Percentiles rank a stretch among this genome's conserved stretches.
Conservation (phyloP, 2,888 invertebrate species). For the Watsonalla cultraria region DNA sequence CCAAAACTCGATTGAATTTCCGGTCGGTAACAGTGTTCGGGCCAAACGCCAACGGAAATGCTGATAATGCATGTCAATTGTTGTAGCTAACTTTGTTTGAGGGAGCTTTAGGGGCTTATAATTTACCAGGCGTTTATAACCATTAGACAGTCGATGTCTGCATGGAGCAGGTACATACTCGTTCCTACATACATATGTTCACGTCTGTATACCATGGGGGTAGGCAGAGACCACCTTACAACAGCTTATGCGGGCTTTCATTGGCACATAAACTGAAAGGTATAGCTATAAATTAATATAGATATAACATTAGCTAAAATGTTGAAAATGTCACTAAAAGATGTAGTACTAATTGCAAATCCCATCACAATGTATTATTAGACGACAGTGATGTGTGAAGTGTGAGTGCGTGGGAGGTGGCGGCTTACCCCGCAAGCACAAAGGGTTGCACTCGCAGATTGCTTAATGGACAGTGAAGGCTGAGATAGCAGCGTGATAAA, state of each 20-base stretch:
- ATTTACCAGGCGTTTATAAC: neutral
- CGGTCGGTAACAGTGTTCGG: slow-evolving; percentile 63
- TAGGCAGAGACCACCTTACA: no score
- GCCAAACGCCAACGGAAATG: slow-evolving; percentile 63
- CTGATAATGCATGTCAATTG: slow-evolving; percentile 76
- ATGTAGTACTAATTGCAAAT: neutral
- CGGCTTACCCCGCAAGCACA: slow-evolving; percentile 25
- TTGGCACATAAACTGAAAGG: no score
- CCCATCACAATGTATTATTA: neutral
- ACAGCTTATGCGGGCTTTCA: no score
- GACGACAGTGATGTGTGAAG: slow-evolving; percentile 3
- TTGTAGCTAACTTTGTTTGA: slow-evolving; percentile 57
- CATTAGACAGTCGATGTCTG: no score
- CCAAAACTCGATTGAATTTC: slow-evolving; percentile 70
- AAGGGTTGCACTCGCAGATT: slow-evolving; percentile 70
- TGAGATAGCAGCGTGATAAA: slow-evolving; percentile 76
- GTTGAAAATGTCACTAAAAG: no score
- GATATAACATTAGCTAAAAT: no score
- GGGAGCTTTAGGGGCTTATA: slow-evolving; percentile 10
- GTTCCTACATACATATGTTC: no score
- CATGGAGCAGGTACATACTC: no score
- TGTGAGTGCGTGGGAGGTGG: slow-evolving; percentile 11
- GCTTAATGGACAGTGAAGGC: slow-evolving; percentile 78
- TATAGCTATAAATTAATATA: no score
- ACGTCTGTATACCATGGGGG: no score